Conservation (phyloP, 2,797 vertebrate genomes). For the Galagoides demidoff region DNA sequence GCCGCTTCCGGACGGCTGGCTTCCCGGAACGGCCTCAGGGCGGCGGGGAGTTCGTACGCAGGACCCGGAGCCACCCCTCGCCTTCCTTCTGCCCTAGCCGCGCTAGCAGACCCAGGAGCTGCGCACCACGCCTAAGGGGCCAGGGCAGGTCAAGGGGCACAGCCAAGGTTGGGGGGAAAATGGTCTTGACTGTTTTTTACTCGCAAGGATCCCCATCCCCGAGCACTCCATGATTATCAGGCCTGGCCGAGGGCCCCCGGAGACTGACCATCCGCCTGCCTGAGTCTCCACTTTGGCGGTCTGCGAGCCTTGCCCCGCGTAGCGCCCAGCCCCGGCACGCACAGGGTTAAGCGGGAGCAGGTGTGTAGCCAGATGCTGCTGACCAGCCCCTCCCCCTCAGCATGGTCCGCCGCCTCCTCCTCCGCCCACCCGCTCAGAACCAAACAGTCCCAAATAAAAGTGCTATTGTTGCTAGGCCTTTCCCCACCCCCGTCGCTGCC, state of each 20-base stretch:
- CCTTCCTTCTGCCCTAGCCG: not conserved
- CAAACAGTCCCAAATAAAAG: slow-evolving; percentile 81
- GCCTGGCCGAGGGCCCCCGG: not conserved
- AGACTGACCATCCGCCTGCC: not conserved
- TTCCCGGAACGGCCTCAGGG: slow-evolving; percentile 84
- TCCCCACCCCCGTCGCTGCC: slow-evolving; percentile 86
- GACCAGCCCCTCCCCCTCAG: slow-evolving; percentile 72
- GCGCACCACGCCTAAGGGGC: not conserved
- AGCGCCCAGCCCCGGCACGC: slow-evolving; percentile 35
- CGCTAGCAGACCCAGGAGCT: not conserved
- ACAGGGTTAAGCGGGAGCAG: slow-evolving; percentile 82
- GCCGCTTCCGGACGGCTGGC: slow-evolving; percentile 83
- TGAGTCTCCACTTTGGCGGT: not conserved
- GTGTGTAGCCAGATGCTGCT: slow-evolving; percentile 82
- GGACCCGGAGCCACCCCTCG: slow-evolving; percentile 65
- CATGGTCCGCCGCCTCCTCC: slow-evolving; percentile 66
- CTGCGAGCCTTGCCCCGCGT: not conserved
- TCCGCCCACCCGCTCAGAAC: slow-evolving; percentile 78
- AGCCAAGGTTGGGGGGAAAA: not conserved
- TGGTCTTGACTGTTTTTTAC: not conserved
- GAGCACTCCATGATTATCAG: not conserved
- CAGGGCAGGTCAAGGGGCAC: not conserved
- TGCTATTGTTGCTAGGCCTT: slow-evolving; percentile 85
- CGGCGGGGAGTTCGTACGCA: slow-evolving; percentile 70
- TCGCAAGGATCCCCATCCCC: not conserved